Conservation (phyloP, 2,113 vertebrate species). For the Oxyura jamaicensis region DNA sequence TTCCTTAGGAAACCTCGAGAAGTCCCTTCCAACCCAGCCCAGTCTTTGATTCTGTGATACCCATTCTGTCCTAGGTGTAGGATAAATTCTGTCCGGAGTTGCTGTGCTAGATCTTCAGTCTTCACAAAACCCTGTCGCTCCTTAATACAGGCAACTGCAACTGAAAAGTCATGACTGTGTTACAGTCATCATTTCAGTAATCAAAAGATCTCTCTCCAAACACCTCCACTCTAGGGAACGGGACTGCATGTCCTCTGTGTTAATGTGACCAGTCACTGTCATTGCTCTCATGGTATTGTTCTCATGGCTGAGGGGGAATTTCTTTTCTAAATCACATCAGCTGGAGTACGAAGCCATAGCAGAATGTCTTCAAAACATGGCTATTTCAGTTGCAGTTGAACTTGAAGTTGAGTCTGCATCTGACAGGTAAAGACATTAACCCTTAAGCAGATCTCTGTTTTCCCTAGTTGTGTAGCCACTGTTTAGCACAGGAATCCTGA, state of each 20-base stretch:
- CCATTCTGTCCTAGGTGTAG: background rate
- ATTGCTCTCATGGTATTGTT: background rate
- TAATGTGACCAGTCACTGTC: background rate
- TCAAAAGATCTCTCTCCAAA: background rate
- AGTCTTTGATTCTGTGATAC: background rate
- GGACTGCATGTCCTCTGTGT: background rate
- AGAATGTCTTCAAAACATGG: background rate
- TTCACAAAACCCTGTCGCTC: background rate
- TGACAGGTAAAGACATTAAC: background rate
- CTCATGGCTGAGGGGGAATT: rapidly evolving
- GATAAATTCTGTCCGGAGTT: background rate
- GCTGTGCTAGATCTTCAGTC: background rate
- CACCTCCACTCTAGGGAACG: background rate
- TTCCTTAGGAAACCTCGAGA: background rate
- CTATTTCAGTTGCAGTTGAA: background rate
- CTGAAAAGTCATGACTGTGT: background rate
- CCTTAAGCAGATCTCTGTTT: background rate
- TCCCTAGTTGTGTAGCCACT: background rate
- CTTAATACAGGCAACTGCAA: background rate
- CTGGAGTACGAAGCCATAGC: background rate
- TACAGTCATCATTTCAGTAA: background rate
- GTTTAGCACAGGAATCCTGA: background rate
- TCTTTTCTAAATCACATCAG: background rate
- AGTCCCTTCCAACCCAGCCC: background rate
- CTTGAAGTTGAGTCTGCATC: background rate